Evolutionary conservation across 2,797 vertebrate species (phyloP).

Genomic region (Cheirogaleus major): DNA sequence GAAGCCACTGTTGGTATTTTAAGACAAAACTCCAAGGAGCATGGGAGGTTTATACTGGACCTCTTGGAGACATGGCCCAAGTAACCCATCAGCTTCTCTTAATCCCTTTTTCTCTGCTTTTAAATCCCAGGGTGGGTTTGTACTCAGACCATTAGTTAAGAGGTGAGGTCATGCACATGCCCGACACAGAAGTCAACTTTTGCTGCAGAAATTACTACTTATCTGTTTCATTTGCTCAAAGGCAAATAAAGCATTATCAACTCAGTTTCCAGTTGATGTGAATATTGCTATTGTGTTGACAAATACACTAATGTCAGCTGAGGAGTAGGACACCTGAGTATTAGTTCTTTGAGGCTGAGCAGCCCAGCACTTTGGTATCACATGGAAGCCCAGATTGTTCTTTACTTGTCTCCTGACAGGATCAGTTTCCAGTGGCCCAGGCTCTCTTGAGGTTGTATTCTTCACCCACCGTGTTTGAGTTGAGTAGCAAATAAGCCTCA

Average conservation of each 20-base stretch:
- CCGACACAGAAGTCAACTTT: background rate
- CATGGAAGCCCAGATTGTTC: background rate
- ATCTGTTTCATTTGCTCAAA: background rate
- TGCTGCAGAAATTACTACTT: background rate
- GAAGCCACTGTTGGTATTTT: background rate
- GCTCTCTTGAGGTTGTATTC: background rate
- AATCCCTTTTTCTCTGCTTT: background rate
- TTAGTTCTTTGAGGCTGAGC: background rate
- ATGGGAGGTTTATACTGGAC: background rate
- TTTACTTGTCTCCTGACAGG: background rate
- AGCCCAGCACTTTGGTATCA: background rate
- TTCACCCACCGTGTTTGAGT: background rate
- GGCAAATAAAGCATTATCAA: background rate
- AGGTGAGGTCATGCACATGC: background rate
- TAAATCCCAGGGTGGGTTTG: background rate
- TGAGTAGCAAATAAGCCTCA: background rate
- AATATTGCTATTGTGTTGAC: too few species aligned
- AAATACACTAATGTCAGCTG: background rate
- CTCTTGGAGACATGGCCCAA: too few species aligned
- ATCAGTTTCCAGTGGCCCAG: background rate
- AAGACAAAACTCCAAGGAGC: background rate
- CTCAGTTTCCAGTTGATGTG: background rate
- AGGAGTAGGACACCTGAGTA: background rate
- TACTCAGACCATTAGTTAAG: background rate
- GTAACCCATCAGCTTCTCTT: background rate